phyloP scores from a whole-genome alignment of 2,113 vertebrate species.

The Ptychochromis oligacanthus region DNA sequence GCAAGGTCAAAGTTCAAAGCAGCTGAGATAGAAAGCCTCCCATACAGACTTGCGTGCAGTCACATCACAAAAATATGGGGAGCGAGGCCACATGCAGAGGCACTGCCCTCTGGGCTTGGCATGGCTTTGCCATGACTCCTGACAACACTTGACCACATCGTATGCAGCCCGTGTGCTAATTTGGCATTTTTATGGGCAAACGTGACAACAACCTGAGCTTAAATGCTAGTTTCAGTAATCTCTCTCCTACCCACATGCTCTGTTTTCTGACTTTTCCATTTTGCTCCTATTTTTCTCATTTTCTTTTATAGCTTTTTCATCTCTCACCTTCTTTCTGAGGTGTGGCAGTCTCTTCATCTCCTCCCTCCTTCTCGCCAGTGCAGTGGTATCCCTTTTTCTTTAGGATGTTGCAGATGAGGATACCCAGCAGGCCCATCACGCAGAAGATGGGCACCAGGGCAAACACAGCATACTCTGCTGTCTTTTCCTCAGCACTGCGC shows the following conservation, averaged over 20 bases:
- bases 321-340: constrained; percentile 83
- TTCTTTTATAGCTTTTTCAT: not conserved
- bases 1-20: constrained; percentile 46
- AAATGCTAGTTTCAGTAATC: not conserved
- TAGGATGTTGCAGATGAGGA: constrained; percentile 93
- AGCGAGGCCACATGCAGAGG: constrained; percentile 12
- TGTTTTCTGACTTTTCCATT: not conserved
- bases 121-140: not conserved
- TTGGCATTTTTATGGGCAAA: constrained; percentile 12
- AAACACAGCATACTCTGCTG: constrained; percentile 87
- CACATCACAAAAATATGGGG: constrained; percentile 13
- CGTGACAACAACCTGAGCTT: constrained; percentile 10
- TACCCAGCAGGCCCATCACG: constrained; percentile 91
- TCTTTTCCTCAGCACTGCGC: constrained; percentile 80
- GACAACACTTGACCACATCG: constrained; percentile 15
- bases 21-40: constrained; percentile 17
- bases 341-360: constrained; percentile 67
- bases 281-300: not conserved
- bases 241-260: too few species aligned
- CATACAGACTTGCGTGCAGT: not conserved
- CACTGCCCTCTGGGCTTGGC: constrained; percentile 14
- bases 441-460: constrained; percentile 94
- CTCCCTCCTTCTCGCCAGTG: constrained; percentile 84
- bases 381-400: constrained; percentile 95
- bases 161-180: constrained; percentile 10